These are phyloP conservation scores for Lysandra bellargus DNA, from an alignment of 2,888 invertebrate species.

Conservation along the genomic window DNA sequence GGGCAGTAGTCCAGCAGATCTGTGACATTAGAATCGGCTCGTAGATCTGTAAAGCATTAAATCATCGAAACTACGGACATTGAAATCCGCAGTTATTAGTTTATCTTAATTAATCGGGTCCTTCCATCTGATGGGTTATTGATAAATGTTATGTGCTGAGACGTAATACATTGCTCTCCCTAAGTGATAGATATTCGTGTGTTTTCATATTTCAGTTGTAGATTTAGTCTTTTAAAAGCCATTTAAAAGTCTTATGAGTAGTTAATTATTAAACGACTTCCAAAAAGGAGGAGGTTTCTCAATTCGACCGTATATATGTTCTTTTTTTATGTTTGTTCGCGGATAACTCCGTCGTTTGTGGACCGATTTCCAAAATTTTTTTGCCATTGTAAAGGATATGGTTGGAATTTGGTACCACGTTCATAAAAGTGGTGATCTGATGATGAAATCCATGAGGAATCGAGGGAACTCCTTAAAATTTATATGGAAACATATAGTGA, in stretches of 20 bases:
- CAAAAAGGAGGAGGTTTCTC: no score
- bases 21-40: background rate
- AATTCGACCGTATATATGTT: no score
- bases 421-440: no score
- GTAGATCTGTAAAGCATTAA: background rate
- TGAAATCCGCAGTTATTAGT: constrained; percentile 15
- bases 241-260: background rate
- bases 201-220: background rate
- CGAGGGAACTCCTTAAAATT: no score
- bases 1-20: background rate
- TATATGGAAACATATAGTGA: no score
- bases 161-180: background rate
- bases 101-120: constrained; percentile 18
- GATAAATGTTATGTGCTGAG: background rate
- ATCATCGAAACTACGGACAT: constrained; percentile 9
- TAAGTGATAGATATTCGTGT: background rate
- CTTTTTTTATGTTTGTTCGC: no score
- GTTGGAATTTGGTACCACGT: no score
- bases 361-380: no score
- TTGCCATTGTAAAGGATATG: no score
- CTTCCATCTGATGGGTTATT: constrained; percentile 18
- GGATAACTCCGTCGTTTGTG: no score
- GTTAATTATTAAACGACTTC: no score
- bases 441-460: no score
- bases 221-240: background rate